phyloP scores from a whole-genome alignment of 1,140 invertebrate species.

The Pogonognathellus flavescens region DNA sequence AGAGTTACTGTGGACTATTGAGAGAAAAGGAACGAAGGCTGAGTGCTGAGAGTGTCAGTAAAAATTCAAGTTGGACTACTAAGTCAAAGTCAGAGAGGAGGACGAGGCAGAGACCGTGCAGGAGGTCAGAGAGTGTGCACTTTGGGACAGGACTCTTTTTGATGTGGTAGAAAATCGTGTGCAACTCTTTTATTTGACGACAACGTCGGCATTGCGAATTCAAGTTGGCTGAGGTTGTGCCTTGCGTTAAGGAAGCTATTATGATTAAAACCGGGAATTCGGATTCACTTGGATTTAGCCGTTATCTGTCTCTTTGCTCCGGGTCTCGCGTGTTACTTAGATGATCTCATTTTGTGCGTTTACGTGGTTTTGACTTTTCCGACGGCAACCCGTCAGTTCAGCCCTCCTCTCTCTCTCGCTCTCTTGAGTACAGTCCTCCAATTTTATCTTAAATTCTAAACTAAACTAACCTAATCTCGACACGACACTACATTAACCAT shows the following conservation, averaged over 20 bases:
- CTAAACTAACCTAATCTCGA: neutral
- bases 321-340: neutral
- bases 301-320: neutral
- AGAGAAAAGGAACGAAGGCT: too few species aligned
- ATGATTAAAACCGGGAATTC: constrained; percentile 43
- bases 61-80: too few species aligned
- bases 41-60: too few species aligned
- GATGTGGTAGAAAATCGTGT: neutral
- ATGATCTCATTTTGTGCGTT: neutral
- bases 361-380: constrained; percentile 7
- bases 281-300: neutral
- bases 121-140: neutral
- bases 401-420: neutral
- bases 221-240: constrained; percentile 29
- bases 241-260: constrained; percentile 44
- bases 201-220: constrained; percentile 10
- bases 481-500: neutral
- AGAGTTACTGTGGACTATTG: too few species aligned
- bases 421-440: neutral
- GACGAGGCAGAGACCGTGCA: neutral
- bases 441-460: constrained; percentile 19
- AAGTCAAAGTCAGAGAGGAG: too few species aligned
- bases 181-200: neutral
- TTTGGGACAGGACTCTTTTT: neutral
- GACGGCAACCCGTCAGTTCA: neutral